phyloP scores from a whole-genome alignment of 2,888 invertebrate species.

The Maniola hyperantus region DNA sequence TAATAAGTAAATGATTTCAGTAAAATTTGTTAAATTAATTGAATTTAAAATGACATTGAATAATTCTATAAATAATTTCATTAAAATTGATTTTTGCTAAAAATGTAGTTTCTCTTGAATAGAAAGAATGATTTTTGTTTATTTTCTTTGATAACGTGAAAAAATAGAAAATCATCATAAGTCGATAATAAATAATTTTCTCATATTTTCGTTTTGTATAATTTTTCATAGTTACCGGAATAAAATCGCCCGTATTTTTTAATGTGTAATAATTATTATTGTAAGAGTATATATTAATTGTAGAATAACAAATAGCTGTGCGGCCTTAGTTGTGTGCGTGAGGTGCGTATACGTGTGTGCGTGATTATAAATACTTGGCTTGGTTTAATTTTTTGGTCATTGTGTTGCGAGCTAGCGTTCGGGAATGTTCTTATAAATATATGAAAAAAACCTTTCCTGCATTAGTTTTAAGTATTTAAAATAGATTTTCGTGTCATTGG shows the following conservation, averaged over 20 bases:
- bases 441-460: not conserved
- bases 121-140: not conserved
- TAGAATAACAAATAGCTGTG: constrained; percentile 29
- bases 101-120: too few species aligned
- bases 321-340: constrained; percentile 40
- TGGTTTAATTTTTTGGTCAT: constrained; percentile 17
- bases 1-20: not conserved
- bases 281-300: constrained; percentile 23
- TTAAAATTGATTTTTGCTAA: too few species aligned
- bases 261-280: constrained; percentile 17
- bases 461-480: constrained; percentile 1
- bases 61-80: too few species aligned
- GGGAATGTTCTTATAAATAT: constrained; percentile 5
- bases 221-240: constrained; percentile 35
- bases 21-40: too few species aligned
- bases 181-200: not conserved
- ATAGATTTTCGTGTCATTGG: constrained; percentile 8
- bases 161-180: constrained; percentile 9
- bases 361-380: constrained; percentile 20
- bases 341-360: constrained; percentile 28
- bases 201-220: constrained; percentile 24
- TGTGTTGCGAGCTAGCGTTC: constrained; percentile 10
- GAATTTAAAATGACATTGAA: too few species aligned
- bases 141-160: not conserved
- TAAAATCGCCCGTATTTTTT: constrained; percentile 19